Base-by-base conservation (phyloP, 2,113 vertebrate species). In the Peromyscus leucopus region DNA sequence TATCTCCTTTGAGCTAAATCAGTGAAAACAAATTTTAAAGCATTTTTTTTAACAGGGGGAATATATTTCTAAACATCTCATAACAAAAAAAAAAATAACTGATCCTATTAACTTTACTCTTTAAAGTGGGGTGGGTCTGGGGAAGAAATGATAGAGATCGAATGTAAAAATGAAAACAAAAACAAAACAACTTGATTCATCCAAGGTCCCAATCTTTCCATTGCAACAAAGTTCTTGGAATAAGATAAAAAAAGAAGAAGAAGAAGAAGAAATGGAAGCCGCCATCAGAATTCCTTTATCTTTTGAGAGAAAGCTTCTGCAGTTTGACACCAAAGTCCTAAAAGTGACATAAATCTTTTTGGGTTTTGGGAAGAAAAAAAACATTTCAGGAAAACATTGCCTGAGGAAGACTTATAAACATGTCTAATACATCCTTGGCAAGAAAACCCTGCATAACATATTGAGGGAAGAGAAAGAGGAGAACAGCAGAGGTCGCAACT, bases 11-110 rank as follows among this genome's bases (percentile, higher is more conserved):
- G 67, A 94, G 83, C 86, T 97, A 95, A 97, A 97, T 69, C 74
- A 94, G 72, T 57, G 59, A 80, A 97, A 98, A 97, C 89, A 97
- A 96, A 97, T 22, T 51, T 94, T 97, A 55, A 69, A 97, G 89
- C n/a, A 86, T 80, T 96, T 94, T 95, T 97, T 92, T 97, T 92
- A 93, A 92, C n/a, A 63, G 22, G 39, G 92, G n/a, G 22, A 59
- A 89, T 93, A 90, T 83, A 78, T 90, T 95, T 97, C 93, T 97
- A 82, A 89, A 86, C 74, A 65, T 91, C 76, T 97, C 86, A 91
- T 96, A 97, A 90, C 71, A 31, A 78, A 21, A 21, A n/a, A n/a
- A 36, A n/a, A 33, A 65, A 65, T 96, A 95, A 87, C 72, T 46
- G 39, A 93, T 33, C 51, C 78, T 87, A 90, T 96, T 96, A 95